Percentiles rank a stretch among this genome's conserved stretches.
Evolutionary conservation across 2,888 invertebrate species (phyloP).

Genomic region (Homarus gammarus): DNA sequence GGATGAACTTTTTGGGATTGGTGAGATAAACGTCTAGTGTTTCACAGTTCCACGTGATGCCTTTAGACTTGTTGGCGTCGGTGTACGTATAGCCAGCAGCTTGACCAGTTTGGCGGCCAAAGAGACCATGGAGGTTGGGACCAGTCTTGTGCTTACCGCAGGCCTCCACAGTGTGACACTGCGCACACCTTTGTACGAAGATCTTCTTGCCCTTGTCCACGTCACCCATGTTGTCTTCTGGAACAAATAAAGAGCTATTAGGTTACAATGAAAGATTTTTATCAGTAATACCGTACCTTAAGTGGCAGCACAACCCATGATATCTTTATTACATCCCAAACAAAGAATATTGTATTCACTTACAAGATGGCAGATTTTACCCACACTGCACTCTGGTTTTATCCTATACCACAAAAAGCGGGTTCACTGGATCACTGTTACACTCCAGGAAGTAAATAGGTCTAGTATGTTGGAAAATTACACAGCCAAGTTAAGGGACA

Average conservation of each 20-base stretch:
- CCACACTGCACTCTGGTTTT: no score
- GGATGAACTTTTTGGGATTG: conserved; percentile 99
- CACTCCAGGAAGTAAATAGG: no score
- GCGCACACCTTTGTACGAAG: conserved; percentile 97
- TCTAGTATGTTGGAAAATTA: no score
- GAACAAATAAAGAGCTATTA: background rate
- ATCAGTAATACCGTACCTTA: background rate
- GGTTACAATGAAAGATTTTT: background rate
- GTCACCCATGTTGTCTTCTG: conserved; percentile 84
- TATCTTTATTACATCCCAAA: no score
- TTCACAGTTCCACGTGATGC: conserved; percentile 92
- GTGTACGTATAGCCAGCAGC: conserved; percentile 94
- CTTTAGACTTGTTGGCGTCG: conserved; percentile 97
- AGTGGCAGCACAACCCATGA: background rate
- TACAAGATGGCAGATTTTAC: no score
- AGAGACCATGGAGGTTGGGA: conserved; percentile 94
- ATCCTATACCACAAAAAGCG: no score
- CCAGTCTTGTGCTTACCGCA: conserved; percentile 99
- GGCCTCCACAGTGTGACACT: conserved; percentile 97
- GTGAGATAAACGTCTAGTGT: conserved; percentile 97
- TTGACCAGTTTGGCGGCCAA: conserved; percentile 97
- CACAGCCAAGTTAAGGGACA: no score
- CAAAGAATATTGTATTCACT: no score
- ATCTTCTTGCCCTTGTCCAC: conserved; percentile 97
- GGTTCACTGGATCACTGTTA: no score